Evolutionary conservation across 2,797 vertebrate species (phyloP), one percentile per base, ranked within the genome.

Genomic region (Allenopithecus nigroviridis): DNA sequence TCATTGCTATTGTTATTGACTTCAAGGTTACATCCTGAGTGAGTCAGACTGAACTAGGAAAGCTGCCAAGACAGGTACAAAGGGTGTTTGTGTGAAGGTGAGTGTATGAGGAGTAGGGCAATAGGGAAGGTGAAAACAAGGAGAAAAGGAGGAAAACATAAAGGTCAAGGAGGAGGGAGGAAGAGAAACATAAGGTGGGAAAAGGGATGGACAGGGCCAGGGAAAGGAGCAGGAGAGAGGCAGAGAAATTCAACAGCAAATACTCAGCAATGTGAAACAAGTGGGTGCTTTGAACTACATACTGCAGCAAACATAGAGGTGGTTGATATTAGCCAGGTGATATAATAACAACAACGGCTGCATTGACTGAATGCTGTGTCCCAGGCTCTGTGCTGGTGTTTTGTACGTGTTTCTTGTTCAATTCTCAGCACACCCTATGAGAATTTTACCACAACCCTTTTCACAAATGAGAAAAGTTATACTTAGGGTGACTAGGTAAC

Each of bases 51-150:
- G 55, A 93, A 70, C 19, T 22, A 86, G 61, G 72, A 96, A 91
- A 91, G 84, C 33, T 48, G 83, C 84, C 85, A 96, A 84, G 78
- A 85, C 30, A 88, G 79, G 55, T 80, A 96, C 94, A 96, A 91
- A 80, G 36, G 36, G 26, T 78, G 50, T 57, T 81, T 96, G 81
- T 55, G 12, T 89, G 41, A 80, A 22, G 57, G 36, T 91, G 50
- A 57, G n/a, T 88, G 6, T 81, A 74, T 84, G 70, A 90, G 30
- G 53, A 75, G 16, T 59, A 84, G 64, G 76, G 55, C 61, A 5
- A 41, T 91, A 4, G 30, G 85, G 48, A 80, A 61, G 5, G 22
- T 28, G 30, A 79, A 41, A 86, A 95, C 9, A 30, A 55, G 50
- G 26, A 43, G 8, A 22, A 46, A 74, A 33, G 53, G 80, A 76